Percentiles rank a stretch among this genome's conserved stretches.
These are phyloP conservation scores for Monopterus albus DNA, from an alignment of 2,113 vertebrate genomes.

Conservation along the genomic window DNA sequence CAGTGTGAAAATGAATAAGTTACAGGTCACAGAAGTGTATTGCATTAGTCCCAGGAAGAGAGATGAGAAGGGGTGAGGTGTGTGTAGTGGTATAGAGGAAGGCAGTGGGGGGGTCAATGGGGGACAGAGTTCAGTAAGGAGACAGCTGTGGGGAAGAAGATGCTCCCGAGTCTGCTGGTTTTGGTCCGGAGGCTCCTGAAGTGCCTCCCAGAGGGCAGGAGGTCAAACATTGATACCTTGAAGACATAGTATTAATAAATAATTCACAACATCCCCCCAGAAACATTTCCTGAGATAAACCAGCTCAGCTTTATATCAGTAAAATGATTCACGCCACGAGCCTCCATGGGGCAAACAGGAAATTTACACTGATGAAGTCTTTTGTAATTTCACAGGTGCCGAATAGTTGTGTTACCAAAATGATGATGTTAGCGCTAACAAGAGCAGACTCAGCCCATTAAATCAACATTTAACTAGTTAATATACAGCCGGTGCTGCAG, in stretches of 20 bases:
- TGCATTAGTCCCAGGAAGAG: no score
- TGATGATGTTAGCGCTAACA: constrained; percentile 10
- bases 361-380: background rate
- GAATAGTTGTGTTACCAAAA: background rate
- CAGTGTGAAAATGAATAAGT: no score
- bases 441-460: constrained; percentile 3
- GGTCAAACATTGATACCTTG: constrained; percentile 49
- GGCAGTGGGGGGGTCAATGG: no score
- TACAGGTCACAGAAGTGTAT: no score
- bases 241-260: constrained; percentile 55
- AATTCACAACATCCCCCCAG: constrained; percentile 39
- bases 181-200: no score
- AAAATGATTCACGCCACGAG: constrained; percentile 9
- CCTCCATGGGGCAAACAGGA: background rate
- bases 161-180: no score
- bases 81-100: no score
- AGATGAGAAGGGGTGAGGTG: no score
- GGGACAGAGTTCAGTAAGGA: no score
- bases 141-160: no score
- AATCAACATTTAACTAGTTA: constrained; percentile 20
- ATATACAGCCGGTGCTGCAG: constrained; percentile 1
- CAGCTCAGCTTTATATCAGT: constrained; percentile 9
- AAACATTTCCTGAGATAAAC: constrained; percentile 37
- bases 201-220: no score
- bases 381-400: constrained; percentile 8